These are phyloP conservation scores for Pitta sordida DNA, from an alignment of 2,113 vertebrate species.

Conservation along the genomic window DNA sequence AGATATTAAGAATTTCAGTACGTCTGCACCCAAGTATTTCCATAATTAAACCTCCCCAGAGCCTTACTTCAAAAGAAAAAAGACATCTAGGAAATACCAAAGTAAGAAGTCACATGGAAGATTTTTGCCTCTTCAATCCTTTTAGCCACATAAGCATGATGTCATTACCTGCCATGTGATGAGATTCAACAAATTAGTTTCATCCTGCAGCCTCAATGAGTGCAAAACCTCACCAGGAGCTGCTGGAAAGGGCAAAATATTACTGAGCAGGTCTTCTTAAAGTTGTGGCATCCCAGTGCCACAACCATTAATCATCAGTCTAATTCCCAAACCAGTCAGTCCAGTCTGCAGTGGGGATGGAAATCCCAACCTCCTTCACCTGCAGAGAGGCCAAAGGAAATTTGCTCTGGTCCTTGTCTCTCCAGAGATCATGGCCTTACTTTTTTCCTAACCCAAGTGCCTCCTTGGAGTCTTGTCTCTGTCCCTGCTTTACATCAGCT, in stretches of 20 bases:
- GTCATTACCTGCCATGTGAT: accelerated
- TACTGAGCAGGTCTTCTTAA: not conserved
- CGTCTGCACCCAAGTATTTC: not conserved
- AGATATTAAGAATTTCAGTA: not conserved
- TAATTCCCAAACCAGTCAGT: not conserved
- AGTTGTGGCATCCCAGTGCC: not conserved
- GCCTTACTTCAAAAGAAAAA: not conserved
- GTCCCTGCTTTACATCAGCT: too few species aligned
- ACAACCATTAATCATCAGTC: not conserved
- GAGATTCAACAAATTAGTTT: not conserved
- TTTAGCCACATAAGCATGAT: accelerated
- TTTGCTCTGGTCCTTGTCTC: not conserved
- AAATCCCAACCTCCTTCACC: not conserved
- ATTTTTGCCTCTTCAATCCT: not conserved
- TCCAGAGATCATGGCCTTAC: not conserved
- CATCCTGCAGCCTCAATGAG: not conserved
- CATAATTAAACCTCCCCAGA: not conserved
- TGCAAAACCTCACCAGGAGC: not conserved
- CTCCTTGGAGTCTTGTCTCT: not conserved
- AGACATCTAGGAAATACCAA: not conserved
- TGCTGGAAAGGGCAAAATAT: not conserved
- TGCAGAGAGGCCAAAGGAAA: not conserved
- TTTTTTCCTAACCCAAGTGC: too few species aligned
- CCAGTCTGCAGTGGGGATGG: not conserved
- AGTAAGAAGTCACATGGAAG: not conserved